A percentile compares a stretch with the other conserved stretches of the same genome.
Evolutionary conservation across 2,113 vertebrate genomes (phyloP).

Genomic region (Halcyon senegalensis): DNA sequence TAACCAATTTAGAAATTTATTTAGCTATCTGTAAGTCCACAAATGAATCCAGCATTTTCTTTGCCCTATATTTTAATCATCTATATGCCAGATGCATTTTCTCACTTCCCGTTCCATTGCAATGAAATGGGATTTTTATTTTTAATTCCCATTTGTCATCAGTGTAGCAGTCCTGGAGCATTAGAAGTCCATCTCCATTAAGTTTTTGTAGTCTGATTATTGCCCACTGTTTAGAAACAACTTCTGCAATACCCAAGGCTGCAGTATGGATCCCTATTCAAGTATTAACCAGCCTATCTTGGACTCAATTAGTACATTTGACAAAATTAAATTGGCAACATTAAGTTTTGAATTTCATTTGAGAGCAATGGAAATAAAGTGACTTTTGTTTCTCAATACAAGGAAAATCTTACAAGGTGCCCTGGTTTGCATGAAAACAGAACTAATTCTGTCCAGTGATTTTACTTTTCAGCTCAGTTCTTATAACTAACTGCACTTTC

Average conservation of each 20-base stretch:
- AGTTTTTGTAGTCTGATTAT: neutral
- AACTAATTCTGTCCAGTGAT: too few relatives aligned
- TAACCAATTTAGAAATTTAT: conserved; percentile 11
- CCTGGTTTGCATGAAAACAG: too few relatives aligned
- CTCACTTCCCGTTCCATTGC: neutral
- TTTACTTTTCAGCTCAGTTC: too few relatives aligned
- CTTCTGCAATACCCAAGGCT: neutral
- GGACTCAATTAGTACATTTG: neutral
- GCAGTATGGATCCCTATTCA: neutral
- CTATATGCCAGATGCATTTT: neutral
- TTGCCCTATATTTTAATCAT: neutral
- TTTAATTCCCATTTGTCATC: neutral
- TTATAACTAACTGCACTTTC: too few relatives aligned
- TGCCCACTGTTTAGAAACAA: neutral
- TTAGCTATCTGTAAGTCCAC: neutral
- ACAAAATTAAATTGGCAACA: neutral
- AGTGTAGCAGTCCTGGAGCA: neutral
- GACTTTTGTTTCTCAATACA: neutral
- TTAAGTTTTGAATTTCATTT: neutral
- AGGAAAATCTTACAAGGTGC: neutral
- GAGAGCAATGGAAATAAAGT: neutral
- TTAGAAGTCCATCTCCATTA: neutral
- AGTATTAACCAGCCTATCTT: neutral
- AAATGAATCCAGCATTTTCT: neutral
- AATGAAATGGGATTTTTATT: neutral